Base-by-base conservation (phyloP, 2,888 invertebrate species). In the Megaustenia siamemsis region DNA sequence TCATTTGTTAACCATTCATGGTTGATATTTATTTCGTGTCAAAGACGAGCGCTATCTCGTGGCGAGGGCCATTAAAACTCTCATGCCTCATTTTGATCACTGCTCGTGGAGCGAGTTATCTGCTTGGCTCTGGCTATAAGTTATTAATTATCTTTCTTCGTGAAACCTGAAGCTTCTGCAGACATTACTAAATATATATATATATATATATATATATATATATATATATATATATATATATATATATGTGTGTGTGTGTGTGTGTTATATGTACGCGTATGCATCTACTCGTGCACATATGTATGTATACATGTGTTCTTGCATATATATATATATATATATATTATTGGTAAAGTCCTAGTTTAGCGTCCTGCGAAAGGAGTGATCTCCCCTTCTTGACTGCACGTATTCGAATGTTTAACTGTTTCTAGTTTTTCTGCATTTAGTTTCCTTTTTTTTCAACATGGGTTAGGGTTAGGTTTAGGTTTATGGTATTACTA, bases 1-100 rank as follows among this genome's bases (percentile, higher is more conserved):
- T 73, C 73, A 73, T 73, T 73, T 73, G 73, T 73, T 49, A 49
- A 73, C 15, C 73, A 73, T 73, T 73, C 49, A 15, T 4, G 73
- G 15, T n/a, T 15, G 49, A 49, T 73, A 49, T 73, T 73, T 45
- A 73, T 21, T 45, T 32, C 49, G 32, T 49, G 73, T 32, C 73
- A 73, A 49, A 73, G 15, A 45, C 21, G 49, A n/a, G 18, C 49
- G 32, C 49, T 73, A 73, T 73, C 73, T 73, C 15, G 32, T 49
- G 35, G 49, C 49, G 49, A n/a, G 4, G 49, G 21, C 5, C 28
- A 28, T 49, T 49, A 73, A 73, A 73, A 71, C 40, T 32, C 49
- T 73, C 49, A 28, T 32, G 28, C 49, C 1, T 49, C 10, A 49
- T 73, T 73, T 49, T 73, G 73, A 73, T 73, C 73, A 45, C 2